These are phyloP conservation scores for Pristionchus exspectatus DNA, from an alignment of 2,888 invertebrate genomes.

Conservation along the genomic window DNA sequence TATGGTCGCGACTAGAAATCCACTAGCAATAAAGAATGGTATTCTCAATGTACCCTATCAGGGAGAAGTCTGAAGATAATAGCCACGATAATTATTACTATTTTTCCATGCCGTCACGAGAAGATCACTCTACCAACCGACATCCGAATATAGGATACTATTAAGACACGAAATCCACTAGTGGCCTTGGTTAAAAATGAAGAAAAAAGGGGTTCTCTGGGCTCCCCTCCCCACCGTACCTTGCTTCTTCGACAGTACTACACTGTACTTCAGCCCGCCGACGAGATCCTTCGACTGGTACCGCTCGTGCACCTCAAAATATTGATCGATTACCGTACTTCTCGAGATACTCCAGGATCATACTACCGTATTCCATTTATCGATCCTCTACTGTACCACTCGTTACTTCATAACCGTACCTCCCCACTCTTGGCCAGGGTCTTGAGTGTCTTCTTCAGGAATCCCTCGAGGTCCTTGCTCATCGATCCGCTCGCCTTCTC, in stretches of 20 bases:
- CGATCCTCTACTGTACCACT: slow-evolving; percentile 3
- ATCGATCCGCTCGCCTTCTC: slow-evolving; percentile 61
- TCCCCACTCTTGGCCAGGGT: slow-evolving; percentile 63
- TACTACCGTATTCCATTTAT: slow-evolving; percentile 61
- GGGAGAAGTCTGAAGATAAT: no score
- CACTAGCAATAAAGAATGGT: no score
- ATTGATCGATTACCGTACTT: neutral
- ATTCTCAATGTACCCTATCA: no score
- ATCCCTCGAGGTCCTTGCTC: slow-evolving; percentile 77
- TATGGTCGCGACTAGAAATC: no score
- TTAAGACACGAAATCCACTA: no score
- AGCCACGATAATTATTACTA: no score
- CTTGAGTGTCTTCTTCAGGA: slow-evolving; percentile 75
- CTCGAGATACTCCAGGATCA: slow-evolving; percentile 58
- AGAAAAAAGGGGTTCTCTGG: neutral
- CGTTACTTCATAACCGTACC: slow-evolving; percentile 57
- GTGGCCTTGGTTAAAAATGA: no score
- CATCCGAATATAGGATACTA: no score
- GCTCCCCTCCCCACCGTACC: slow-evolving; percentile 60
- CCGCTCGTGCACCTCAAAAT: slow-evolving; percentile 66
- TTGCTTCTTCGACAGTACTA: slow-evolving; percentile 71
- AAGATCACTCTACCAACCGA: no score
- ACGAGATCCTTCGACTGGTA: slow-evolving; percentile 74
- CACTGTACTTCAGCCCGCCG: slow-evolving; percentile 73
- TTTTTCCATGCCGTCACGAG: no score